Evolutionary conservation across 2,113 vertebrate genomes (phyloP).

Genomic region (Pithys albifrons): DNA sequence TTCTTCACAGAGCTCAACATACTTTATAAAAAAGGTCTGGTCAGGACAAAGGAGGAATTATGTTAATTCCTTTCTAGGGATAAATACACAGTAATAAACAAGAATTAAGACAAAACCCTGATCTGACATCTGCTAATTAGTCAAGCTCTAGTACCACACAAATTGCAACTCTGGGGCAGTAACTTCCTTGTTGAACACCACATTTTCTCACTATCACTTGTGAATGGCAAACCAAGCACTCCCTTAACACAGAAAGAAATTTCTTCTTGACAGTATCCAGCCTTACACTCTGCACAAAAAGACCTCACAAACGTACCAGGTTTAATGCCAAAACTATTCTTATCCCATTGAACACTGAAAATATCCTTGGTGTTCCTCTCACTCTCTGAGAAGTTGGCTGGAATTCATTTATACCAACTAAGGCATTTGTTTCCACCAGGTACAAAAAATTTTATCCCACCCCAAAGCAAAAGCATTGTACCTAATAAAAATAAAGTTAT

Average conservation of each 20-base stretch:
- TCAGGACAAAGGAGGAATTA: neutral
- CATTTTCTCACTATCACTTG: neutral
- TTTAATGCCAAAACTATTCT: neutral
- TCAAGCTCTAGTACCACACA: neutral
- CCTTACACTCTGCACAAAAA: neutral
- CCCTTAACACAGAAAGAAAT: neutral
- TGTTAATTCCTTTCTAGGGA: neutral
- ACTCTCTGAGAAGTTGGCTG: neutral
- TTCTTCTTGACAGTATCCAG: neutral
- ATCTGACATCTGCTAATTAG: neutral
- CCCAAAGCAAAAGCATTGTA: neutral
- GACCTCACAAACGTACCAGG: neutral
- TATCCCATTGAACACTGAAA: neutral
- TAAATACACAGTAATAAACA: neutral
- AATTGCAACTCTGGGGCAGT: neutral
- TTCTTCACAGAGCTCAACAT: neutral
- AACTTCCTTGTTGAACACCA: neutral
- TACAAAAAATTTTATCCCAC: neutral
- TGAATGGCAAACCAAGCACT: neutral
- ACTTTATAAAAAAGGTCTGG: neutral
- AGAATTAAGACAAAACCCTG: neutral
- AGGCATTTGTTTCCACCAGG: neutral
- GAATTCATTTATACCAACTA: neutral
- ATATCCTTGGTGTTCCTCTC: neutral
- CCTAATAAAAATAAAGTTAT: neutral